Percentiles rank a stretch among this genome's conserved stretches.
phyloP scores from a whole-genome alignment of 2,797 vertebrate genomes.

The Microctenopoma stevenorrisi region DNA sequence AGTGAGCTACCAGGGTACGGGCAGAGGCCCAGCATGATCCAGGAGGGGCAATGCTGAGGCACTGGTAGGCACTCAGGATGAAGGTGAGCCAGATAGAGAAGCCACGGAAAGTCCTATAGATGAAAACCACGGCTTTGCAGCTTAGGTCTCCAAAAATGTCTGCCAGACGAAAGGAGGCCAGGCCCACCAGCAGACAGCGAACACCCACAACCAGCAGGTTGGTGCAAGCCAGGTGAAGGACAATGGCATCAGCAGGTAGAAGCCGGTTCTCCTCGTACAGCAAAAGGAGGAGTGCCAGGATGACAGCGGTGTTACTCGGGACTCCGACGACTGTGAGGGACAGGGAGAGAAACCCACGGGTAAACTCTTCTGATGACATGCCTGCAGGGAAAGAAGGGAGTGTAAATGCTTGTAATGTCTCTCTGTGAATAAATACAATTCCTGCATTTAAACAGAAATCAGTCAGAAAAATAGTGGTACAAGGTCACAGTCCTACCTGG shows the following conservation, averaged over 20 bases:
- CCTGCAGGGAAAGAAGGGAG: conserved; percentile 18
- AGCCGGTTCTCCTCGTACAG: conserved; percentile 69
- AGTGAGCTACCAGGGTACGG: conserved; percentile 48
- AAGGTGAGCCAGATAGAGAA: conserved; percentile 87
- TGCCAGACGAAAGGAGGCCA: conserved; percentile 74
- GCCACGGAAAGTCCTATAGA: conserved; percentile 79
- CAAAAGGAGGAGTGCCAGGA: conserved; percentile 75
- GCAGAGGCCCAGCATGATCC: conserved; percentile 74
- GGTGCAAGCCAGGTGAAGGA: conserved; percentile 78
- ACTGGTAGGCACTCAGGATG: conserved; percentile 80
- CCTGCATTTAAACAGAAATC: conserved; percentile 6
- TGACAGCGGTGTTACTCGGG: conserved; percentile 75
- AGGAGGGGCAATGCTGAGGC: conserved; percentile 78
- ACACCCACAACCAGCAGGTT: conserved; percentile 81
- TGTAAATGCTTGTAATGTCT: not conserved
- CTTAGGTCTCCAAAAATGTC: conserved; percentile 71
- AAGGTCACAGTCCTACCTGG: conserved; percentile 40
- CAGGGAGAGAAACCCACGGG: conserved; percentile 78
- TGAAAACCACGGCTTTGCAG: conserved; percentile 80
- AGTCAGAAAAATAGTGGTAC: not conserved
- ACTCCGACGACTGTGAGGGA: conserved; percentile 76
- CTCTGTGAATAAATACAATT: not conserved
- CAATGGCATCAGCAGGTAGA: conserved; percentile 78
- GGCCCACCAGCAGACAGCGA: conserved; percentile 78
- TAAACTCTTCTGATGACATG: conserved; percentile 68